Conservation (phyloP, 2,113 vertebrate species). For the Lathamus discolor region DNA sequence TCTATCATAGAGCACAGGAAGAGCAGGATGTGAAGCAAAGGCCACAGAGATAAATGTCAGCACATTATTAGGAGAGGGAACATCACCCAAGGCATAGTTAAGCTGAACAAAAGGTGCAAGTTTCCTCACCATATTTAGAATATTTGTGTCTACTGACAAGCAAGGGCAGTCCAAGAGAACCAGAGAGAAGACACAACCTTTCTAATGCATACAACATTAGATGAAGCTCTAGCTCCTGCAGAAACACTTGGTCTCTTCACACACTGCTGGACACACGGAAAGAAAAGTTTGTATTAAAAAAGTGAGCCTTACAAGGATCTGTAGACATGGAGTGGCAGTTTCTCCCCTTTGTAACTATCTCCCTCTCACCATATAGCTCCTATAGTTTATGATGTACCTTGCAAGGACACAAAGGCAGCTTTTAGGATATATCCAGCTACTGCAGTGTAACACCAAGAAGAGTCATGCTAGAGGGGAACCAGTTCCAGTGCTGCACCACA, state of each 20-base stretch:
- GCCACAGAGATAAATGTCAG: constrained; percentile 1
- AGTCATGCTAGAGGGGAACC: not conserved
- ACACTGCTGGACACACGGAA: accelerated
- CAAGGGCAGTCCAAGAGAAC: not conserved
- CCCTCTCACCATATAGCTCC: not conserved
- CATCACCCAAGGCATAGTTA: not conserved
- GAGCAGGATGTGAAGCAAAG: constrained; percentile 27
- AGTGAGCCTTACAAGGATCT: not conserved
- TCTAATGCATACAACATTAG: not conserved
- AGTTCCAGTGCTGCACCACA: not conserved
- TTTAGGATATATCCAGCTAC: not conserved
- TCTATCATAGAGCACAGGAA: not conserved
- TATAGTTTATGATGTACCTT: not conserved
- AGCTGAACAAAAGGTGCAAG: not conserved
- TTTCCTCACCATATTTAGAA: not conserved
- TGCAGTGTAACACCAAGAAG: not conserved
- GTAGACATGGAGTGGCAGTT: not conserved
- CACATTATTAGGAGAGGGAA: not conserved
- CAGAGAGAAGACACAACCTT: not conserved
- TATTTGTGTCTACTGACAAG: not conserved
- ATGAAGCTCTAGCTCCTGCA: not conserved
- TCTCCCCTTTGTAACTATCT: not conserved
- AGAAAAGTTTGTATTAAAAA: not conserved
- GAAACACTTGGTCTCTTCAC: not conserved
- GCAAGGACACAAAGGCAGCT: not conserved